These are phyloP conservation scores for Tympanuchus pallidicinctus DNA, from an alignment of 2,113 vertebrate species.

Conservation along the genomic window DNA sequence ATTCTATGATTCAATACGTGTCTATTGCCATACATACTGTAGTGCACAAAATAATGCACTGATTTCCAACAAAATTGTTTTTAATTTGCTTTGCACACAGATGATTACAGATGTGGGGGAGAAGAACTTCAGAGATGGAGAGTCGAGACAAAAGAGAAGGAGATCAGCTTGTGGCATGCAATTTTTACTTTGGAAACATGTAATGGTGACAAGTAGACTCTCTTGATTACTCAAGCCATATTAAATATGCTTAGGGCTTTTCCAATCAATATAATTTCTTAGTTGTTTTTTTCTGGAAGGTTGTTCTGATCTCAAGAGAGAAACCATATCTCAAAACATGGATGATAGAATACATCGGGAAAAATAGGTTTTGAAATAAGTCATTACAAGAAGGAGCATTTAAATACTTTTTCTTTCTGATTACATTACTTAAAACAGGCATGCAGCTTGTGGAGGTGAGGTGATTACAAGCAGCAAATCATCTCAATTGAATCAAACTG, in stretches of 20 bases:
- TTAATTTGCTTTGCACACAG: neutral
- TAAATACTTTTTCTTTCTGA: conserved; percentile 3
- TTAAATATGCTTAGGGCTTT: neutral
- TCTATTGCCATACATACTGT: neutral
- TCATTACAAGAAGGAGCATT: neutral
- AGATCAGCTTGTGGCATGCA: neutral
- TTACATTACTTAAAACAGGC: neutral
- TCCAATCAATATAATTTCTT: neutral
- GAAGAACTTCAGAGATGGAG: neutral
- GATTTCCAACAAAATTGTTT: neutral
- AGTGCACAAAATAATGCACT: neutral
- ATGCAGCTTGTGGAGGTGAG: neutral
- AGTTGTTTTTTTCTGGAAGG: neutral
- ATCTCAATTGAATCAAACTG: neutral
- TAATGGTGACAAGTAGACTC: neutral
- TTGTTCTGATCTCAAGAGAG: conserved; percentile 8
- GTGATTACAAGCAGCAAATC: conserved; percentile 26
- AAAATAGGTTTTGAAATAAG: neutral
- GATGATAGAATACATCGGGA: neutral
- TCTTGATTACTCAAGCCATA: neutral
- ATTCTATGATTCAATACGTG: no score
- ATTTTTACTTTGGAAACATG: neutral
- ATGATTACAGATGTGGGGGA: neutral
- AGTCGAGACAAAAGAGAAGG: neutral
- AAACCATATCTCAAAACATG: neutral